These are phyloP conservation scores for Perccottus glenii DNA, from an alignment of 2,113 vertebrate species.

Conservation along the genomic window DNA sequence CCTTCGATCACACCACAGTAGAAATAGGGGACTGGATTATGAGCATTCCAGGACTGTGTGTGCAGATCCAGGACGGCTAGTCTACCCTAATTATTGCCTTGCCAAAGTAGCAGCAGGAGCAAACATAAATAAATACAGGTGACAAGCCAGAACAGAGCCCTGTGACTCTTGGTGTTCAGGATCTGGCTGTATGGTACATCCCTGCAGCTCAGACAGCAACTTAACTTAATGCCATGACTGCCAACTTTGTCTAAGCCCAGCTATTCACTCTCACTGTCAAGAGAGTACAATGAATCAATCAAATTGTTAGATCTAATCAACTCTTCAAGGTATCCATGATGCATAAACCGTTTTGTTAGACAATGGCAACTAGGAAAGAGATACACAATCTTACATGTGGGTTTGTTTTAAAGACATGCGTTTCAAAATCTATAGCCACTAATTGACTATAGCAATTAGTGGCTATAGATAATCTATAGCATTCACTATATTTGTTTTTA, in stretches of 20 bases:
- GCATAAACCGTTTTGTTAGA: background rate
- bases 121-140: constrained; percentile 50
- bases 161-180: constrained; percentile 22
- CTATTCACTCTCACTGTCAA: constrained; percentile 51
- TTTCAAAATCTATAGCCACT: too few species aligned
- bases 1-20: constrained; percentile 31
- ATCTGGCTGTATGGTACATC: constrained; percentile 53
- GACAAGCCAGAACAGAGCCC: constrained; percentile 39
- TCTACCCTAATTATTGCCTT: constrained; percentile 27
- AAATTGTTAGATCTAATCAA: constrained; percentile 36
- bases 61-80: constrained; percentile 15
- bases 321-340: background rate
- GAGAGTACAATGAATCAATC: constrained; percentile 62
- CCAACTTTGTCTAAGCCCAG: constrained; percentile 54
- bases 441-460: too few species aligned
- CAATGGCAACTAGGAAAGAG: too few species aligned
- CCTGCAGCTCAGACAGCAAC: constrained; percentile 13
- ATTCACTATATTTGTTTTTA: too few species aligned
- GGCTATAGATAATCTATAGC: too few species aligned
- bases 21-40: constrained; percentile 12
- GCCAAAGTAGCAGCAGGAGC: constrained; percentile 16
- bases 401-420: too few species aligned
- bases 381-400: too few species aligned
- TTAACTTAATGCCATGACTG: constrained; percentile 49
- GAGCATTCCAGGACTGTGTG: constrained; percentile 16